Evolutionary conservation across 2,888 invertebrate genomes (phyloP).

Genomic region (Dolichomitus sp.): DNA sequence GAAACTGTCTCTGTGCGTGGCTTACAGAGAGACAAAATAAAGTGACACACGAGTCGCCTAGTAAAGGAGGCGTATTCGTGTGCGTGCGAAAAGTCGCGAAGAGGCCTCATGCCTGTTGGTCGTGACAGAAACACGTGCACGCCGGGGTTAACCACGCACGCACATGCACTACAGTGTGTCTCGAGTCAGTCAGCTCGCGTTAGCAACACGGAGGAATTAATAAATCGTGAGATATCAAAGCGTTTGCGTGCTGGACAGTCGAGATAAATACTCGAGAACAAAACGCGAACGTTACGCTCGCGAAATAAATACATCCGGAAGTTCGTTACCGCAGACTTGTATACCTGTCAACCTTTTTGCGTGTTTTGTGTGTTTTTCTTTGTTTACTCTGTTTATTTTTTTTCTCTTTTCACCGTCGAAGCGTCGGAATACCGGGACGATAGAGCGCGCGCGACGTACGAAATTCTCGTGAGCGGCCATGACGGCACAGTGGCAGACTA

Average conservation of each 20-base stretch:
- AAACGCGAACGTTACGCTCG: conserved; percentile 3
- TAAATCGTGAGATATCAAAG: neutral
- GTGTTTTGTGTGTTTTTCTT: neutral
- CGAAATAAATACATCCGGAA: neutral
- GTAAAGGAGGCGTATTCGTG: conserved; percentile 26
- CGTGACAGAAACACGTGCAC: conserved; percentile 24
- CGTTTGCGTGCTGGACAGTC: neutral
- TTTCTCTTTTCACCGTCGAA: neutral
- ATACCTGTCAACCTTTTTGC: neutral
- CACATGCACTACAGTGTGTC: conserved; percentile 31
- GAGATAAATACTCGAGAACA: neutral
- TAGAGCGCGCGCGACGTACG: conserved; percentile 52
- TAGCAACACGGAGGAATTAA: neutral
- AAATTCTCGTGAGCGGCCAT: conserved; percentile 62
- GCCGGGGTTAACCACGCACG: conserved; percentile 12
- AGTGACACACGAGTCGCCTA: conserved; percentile 36
- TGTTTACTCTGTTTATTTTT: neutral
- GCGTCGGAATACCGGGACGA: conserved; percentile 29
- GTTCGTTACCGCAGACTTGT: neutral
- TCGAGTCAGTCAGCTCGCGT: conserved; percentile 1
- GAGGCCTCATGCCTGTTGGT: neutral
- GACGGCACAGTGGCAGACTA: conserved; percentile 65
- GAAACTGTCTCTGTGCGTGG: neutral
- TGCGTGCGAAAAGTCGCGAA: neutral
- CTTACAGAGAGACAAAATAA: neutral